Evolutionary conservation across 2,113 vertebrate genomes (phyloP).

Genomic region (Sardina pilchardus): DNA sequence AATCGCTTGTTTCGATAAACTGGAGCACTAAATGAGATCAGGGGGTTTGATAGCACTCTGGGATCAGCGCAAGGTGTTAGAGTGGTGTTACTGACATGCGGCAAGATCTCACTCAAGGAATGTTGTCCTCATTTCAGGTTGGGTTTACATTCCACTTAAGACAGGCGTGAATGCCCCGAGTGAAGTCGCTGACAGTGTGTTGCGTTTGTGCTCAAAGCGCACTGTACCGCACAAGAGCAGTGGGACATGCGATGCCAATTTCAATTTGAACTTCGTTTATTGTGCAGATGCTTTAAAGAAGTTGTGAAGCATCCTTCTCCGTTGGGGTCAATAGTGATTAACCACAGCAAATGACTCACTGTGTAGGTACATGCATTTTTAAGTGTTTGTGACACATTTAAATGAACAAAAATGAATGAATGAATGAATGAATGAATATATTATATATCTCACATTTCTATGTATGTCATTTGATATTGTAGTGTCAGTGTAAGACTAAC

Average conservation of each 20-base stretch:
- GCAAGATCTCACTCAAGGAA: not conserved
- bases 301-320: not conserved
- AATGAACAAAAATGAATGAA: not conserved
- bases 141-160: not conserved
- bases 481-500: constrained; percentile 46
- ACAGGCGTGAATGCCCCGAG: not conserved
- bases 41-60: not conserved
- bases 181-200: not conserved
- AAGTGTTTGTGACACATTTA: not conserved
- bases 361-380: not conserved
- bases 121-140: constrained; percentile 19
- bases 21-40: not conserved
- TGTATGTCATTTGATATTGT: not conserved
- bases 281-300: not conserved
- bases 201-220: not conserved
- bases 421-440: not conserved
- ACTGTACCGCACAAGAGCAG: not conserved
- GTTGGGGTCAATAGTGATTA: not conserved
- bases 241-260: not conserved
- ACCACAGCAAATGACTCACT: not conserved
- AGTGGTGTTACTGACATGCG: not conserved
- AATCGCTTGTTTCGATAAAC: not conserved
- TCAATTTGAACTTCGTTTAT: not conserved
- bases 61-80: not conserved
- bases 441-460: no score